A percentile compares a stretch with the other conserved stretches of the same genome.
Conservation (phyloP, 2,888 invertebrate species). For the Agrenia bidenticulata region DNA sequence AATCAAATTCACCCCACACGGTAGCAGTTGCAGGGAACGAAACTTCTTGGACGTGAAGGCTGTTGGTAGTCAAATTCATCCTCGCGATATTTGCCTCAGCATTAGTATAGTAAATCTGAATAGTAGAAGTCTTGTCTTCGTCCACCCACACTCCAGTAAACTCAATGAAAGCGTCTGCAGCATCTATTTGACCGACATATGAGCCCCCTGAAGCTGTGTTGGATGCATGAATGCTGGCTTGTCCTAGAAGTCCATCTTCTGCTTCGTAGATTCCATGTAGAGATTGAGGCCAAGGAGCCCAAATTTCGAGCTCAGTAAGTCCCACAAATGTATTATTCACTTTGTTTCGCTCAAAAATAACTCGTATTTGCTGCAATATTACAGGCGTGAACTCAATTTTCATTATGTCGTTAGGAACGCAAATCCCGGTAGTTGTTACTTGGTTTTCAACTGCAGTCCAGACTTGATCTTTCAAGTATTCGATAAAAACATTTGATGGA, state of each 20-base stretch:
- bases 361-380: slow-evolving; percentile 35
- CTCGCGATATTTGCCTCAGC: slow-evolving; percentile 20
- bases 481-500: slow-evolving; percentile 31
- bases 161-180: slow-evolving; percentile 33
- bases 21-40: slow-evolving; percentile 29
- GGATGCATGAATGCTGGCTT: slow-evolving; percentile 29
- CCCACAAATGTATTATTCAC: slow-evolving; percentile 44
- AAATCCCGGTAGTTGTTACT: slow-evolving; percentile 25
- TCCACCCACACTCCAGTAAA: slow-evolving; percentile 50
- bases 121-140: slow-evolving; percentile 29
- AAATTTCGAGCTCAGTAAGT: slow-evolving; percentile 48
- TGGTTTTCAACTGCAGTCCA: slow-evolving; percentile 36
- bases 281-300: slow-evolving; percentile 49
- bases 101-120: slow-evolving; percentile 42
- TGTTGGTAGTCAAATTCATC: slow-evolving; percentile 34
- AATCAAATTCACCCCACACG: slow-evolving; percentile 37
- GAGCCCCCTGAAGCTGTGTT: slow-evolving; percentile 38
- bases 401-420: slow-evolving; percentile 44
- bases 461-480: slow-evolving; percentile 25
- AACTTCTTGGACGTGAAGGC: slow-evolving; percentile 15
- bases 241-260: slow-evolving; percentile 44
- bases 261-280: slow-evolving; percentile 39
- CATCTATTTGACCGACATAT: slow-evolving; percentile 38
- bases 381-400: slow-evolving; percentile 41
- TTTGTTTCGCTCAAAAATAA: slow-evolving; percentile 39